Conservation (phyloP, 1,140 invertebrate species). For the Cataglyphis hispanica region DNA sequence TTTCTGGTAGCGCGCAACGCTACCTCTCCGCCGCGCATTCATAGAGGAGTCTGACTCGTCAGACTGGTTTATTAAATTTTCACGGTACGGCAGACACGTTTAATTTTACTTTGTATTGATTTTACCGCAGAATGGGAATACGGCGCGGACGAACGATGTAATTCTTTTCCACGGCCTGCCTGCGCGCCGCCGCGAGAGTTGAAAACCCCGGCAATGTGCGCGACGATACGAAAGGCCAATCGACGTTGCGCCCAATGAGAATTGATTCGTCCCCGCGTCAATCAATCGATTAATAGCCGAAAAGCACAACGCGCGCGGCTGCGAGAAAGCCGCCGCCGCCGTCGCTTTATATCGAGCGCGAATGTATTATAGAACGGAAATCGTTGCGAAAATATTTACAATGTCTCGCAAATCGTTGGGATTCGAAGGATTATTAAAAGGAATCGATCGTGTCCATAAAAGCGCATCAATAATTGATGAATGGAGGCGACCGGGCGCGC, state of each 20-base stretch:
- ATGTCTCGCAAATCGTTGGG: background rate
- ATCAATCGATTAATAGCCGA: conserved; percentile 61
- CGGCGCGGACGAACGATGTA: conserved; percentile 48
- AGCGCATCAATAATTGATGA: conserved; percentile 27
- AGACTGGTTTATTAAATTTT: conserved; percentile 67
- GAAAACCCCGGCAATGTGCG: conserved; percentile 13
- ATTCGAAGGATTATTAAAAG: conserved; percentile 13
- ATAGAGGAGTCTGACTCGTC: conserved; percentile 54
- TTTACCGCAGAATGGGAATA: conserved; percentile 60
- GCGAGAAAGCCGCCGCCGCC: background rate
- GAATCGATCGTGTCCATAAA: background rate
- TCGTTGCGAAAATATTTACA: conserved; percentile 50
- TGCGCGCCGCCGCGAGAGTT: conserved; percentile 4
- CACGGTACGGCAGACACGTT: conserved; percentile 60
- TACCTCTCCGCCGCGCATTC: conserved; percentile 39
- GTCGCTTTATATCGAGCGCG: background rate
- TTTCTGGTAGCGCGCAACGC: conserved; percentile 39
- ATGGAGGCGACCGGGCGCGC: conserved; percentile 7
- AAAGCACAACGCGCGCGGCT: conserved; percentile 43
- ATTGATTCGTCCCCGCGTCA: conserved; percentile 54
- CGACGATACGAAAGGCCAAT: conserved; percentile 46
- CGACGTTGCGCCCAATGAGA: conserved; percentile 46
- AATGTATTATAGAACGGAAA: conserved; percentile 29
- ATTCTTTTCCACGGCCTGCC: conserved; percentile 49
- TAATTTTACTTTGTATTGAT: conserved; percentile 65